These are phyloP conservation scores for Drosophila birchii DNA, from an alignment of 2,888 invertebrate genomes.

Conservation along the genomic window DNA sequence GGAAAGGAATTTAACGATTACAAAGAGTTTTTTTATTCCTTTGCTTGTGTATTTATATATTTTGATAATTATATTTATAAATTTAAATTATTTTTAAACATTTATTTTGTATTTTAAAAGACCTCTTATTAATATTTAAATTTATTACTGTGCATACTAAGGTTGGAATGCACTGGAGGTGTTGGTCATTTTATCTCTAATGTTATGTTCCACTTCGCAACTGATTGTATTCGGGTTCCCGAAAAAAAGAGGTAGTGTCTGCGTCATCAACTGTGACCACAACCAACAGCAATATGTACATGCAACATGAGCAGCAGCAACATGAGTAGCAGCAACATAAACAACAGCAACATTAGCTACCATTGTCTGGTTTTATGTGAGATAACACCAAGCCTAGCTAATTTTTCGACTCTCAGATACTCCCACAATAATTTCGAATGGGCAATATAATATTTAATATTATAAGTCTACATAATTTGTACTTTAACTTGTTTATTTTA, in stretches of 20 bases:
- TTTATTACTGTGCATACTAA: not conserved
- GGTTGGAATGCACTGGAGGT: constrained; percentile 10
- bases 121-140: not conserved
- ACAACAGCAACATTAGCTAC: not conserved
- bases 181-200: constrained; percentile 7
- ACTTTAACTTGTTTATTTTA: not conserved
- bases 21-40: not conserved
- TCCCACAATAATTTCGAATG: not conserved
- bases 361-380: not conserved
- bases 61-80: not conserved
- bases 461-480: too few relatives aligned
- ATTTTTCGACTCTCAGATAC: not conserved
- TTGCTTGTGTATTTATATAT: not conserved
- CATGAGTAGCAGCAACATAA: not conserved
- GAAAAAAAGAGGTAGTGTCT: not conserved
- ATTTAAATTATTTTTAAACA: too few relatives aligned
- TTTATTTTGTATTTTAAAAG: fast-evolving
- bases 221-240: constrained; percentile 5
- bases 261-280: constrained; percentile 15
- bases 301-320: not conserved
- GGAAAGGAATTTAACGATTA: not conserved
- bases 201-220: constrained; percentile 5
- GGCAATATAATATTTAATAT: not conserved
- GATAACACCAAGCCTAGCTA: constrained; percentile 1
- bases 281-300: not conserved